phyloP scores from a whole-genome alignment of 2,888 invertebrate species.

The Chalcis sispes region DNA sequence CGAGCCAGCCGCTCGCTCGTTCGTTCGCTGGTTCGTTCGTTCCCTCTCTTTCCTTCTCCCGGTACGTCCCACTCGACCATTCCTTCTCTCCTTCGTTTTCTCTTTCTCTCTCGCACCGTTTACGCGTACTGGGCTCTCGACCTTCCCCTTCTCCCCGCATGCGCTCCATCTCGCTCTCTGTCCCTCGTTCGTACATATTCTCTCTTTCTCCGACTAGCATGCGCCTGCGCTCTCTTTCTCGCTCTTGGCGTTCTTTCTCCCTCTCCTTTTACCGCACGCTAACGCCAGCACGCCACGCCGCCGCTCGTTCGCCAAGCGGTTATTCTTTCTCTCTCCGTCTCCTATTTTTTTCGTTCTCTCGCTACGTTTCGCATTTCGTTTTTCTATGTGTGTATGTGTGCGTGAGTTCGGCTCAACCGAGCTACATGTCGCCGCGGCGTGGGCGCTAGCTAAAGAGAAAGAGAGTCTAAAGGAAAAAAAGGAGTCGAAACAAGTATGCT shows the following conservation, averaged over 20 bases:
- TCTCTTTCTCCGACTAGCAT: constrained; percentile 23
- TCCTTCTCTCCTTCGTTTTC: constrained; percentile 36
- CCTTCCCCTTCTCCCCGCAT: constrained; percentile 23
- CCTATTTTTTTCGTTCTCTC: constrained; percentile 44
- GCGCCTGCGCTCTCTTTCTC: background rate
- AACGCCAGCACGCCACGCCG: background rate
- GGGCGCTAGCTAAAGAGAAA: background rate
- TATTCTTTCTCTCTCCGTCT: constrained; percentile 35
- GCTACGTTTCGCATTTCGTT: constrained; percentile 20
- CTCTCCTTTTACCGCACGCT: background rate
- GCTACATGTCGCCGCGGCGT: no score
- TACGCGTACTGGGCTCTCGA: constrained; percentile 56
- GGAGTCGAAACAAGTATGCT: no score
- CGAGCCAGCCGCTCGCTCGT: constrained; percentile 12
- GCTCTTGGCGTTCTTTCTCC: background rate
- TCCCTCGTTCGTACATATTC: background rate
- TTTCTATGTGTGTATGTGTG: constrained; percentile 7
- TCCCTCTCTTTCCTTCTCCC: constrained; percentile 55
- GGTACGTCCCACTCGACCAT: constrained; percentile 52
- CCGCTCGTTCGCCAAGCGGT: background rate
- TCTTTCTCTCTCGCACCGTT: constrained; percentile 61
- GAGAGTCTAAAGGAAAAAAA: no score
- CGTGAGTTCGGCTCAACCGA: no score
- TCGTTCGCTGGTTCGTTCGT: constrained; percentile 26
- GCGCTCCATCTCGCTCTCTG: background rate